phyloP scores from a whole-genome alignment of 2,888 invertebrate species.

The Epinotia brunnichana region DNA sequence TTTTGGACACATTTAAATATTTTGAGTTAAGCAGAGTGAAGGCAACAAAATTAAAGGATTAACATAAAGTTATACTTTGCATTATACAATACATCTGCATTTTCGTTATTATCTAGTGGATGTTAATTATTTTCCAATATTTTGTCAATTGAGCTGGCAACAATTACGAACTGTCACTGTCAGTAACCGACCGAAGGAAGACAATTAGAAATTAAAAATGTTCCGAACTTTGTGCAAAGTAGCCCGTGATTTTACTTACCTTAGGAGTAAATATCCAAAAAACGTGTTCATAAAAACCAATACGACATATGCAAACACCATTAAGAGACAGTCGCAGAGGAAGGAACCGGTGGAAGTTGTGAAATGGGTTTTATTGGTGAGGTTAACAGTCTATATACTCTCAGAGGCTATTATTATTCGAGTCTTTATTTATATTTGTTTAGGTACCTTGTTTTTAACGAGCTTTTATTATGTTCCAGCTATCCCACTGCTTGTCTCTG shows the following conservation, averaged over 20 bases:
- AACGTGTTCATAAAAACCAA: constrained; percentile 56
- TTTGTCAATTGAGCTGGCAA: too few relatives aligned
- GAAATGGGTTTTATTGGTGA: constrained; percentile 76
- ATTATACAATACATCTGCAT: too few relatives aligned
- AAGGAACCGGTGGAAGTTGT: constrained; percentile 69
- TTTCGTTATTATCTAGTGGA: too few relatives aligned
- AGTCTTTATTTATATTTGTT: neutral
- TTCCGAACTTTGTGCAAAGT: constrained; percentile 53
- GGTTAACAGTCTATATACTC: constrained; percentile 45
- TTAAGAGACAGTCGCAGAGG: constrained; percentile 59
- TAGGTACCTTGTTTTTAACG: neutral
- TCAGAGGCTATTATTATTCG: neutral
- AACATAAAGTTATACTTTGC: too few relatives aligned
- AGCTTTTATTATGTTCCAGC: neutral
- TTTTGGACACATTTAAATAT: too few relatives aligned
- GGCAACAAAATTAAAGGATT: too few relatives aligned
- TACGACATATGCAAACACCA: constrained; percentile 56
- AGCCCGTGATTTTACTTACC: constrained; percentile 49
- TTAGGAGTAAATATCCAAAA: constrained; percentile 50
- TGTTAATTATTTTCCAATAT: too few relatives aligned
- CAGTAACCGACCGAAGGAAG: too few relatives aligned
- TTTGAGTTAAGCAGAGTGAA: too few relatives aligned
- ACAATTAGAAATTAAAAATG: constrained; percentile 51
- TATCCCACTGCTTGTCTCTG: neutral
- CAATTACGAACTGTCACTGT: too few relatives aligned